Percentiles rank a stretch among this genome's conserved stretches.
phyloP scores from a whole-genome alignment of 2,888 invertebrate genomes.

The Crocallis elinguaria region DNA sequence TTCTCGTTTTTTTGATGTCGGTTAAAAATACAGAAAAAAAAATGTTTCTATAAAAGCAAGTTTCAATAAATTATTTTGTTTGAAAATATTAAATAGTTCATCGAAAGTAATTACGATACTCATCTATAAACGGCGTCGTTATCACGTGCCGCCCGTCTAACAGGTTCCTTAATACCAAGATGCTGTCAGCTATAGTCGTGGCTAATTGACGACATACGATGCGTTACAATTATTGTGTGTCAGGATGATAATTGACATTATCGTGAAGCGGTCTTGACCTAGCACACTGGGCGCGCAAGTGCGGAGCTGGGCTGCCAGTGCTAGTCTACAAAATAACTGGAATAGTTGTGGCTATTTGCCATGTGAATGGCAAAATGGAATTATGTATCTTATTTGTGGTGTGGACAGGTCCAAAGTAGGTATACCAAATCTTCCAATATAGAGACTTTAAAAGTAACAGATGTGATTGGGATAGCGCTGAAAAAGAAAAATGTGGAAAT shows the following conservation, averaged over 20 bases:
- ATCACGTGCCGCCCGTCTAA: constrained; percentile 57
- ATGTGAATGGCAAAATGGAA: too few species aligned
- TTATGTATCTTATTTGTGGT: too few species aligned
- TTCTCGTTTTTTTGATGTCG: too few species aligned
- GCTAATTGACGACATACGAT: constrained; percentile 68
- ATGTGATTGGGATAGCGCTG: too few species aligned
- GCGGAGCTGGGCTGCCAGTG: constrained; percentile 5
- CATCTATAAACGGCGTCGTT: constrained; percentile 55
- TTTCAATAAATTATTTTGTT: constrained; percentile 4
- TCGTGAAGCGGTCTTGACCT: constrained; percentile 49
- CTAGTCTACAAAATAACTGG: too few species aligned
- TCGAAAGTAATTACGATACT: constrained; percentile 50
- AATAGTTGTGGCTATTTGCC: too few species aligned
- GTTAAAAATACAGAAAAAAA: too few species aligned
- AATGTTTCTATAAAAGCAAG: too few species aligned
- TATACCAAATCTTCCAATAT: too few species aligned
- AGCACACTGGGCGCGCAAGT: constrained; percentile 44
- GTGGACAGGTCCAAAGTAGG: too few species aligned
- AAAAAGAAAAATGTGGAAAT: too few species aligned
- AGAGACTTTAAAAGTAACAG: too few species aligned
- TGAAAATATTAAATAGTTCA: constrained; percentile 36
- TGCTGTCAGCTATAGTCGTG: constrained; percentile 57
- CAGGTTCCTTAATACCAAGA: constrained; percentile 62
- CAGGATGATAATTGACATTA: constrained; percentile 55
- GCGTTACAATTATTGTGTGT: constrained; percentile 70